These are phyloP conservation scores for Pseudorasbora parva DNA, from an alignment of 2,113 vertebrate species.

Conservation along the genomic window DNA sequence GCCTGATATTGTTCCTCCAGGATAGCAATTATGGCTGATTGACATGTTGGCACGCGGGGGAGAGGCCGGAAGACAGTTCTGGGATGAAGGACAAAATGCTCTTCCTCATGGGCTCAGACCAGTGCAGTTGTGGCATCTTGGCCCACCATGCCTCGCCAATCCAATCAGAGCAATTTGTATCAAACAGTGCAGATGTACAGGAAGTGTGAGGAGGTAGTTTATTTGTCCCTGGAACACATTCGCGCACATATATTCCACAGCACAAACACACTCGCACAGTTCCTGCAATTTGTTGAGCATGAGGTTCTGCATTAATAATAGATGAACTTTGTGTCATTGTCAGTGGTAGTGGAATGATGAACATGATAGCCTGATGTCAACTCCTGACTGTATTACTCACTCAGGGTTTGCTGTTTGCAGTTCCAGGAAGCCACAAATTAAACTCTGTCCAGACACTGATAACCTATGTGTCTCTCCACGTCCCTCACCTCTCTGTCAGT, in stretches of 20 bases:
- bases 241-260: slow-evolving; percentile 16
- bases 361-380: slow-evolving; percentile 62
- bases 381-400: slow-evolving; percentile 52
- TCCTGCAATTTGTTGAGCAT: slow-evolving; percentile 55
- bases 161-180: slow-evolving; percentile 55
- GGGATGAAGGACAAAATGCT: slow-evolving; percentile 78
- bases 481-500: slow-evolving; percentile 47
- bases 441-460: slow-evolving; percentile 57
- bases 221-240: slow-evolving; percentile 35
- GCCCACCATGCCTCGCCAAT: slow-evolving; percentile 46
- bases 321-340: slow-evolving; percentile 57
- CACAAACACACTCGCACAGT: slow-evolving; percentile 38
- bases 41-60: slow-evolving; percentile 83
- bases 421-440: slow-evolving; percentile 53
- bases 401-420: slow-evolving; percentile 52
- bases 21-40: slow-evolving; percentile 92
- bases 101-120: slow-evolving; percentile 53
- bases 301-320: slow-evolving; percentile 57
- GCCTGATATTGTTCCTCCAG: slow-evolving; percentile 84
- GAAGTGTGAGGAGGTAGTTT: slow-evolving; percentile 36
- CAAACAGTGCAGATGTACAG: slow-evolving; percentile 43
- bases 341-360: slow-evolving; percentile 58
- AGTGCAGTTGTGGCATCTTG: slow-evolving; percentile 39
- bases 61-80: slow-evolving; percentile 51
- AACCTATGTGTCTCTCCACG: slow-evolving; percentile 32